Evolutionary conservation across 53 echinoderm and acorn worm species (phyloP).

Genomic region (Astropecten irregularis): DNA sequence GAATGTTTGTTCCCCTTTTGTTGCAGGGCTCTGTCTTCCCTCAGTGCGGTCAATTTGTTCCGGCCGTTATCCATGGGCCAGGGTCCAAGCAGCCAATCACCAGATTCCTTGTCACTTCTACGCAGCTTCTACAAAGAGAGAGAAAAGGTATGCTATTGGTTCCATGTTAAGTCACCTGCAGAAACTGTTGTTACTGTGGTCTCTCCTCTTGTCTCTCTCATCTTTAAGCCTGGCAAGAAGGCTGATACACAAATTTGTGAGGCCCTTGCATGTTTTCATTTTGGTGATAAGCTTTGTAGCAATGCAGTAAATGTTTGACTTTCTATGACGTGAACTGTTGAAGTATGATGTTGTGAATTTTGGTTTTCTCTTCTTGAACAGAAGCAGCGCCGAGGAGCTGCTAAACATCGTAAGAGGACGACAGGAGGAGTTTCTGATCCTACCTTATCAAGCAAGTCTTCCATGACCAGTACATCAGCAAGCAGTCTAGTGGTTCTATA

Average conservation of each 20-base stretch:
- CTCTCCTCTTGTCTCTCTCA: too few species aligned
- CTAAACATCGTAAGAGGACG: slow-evolving; percentile 67
- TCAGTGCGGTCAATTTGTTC: slow-evolving; percentile 58
- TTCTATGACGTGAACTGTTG: too few species aligned
- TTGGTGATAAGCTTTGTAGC: too few species aligned
- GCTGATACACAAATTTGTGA: too few species aligned
- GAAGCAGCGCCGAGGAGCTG: slow-evolving; percentile 77
- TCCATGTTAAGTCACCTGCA: neutral
- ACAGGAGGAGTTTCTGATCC: slow-evolving; percentile 38
- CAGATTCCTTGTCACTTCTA: slow-evolving; percentile 51
- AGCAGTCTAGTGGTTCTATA: slow-evolving; percentile 68
- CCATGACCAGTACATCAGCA: slow-evolving; percentile 29
- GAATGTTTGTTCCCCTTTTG: too few species aligned
- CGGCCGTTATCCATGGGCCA: slow-evolving; percentile 30
- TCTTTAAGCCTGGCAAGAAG: too few species aligned
- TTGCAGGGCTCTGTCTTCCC: slow-evolving; percentile 83
- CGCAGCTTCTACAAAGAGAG: slow-evolving; percentile 86
- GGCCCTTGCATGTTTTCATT: too few species aligned
- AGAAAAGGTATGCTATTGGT: slow-evolving; percentile 68
- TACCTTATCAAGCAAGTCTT: slow-evolving; percentile 18
- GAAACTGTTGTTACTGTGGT: too few species aligned
- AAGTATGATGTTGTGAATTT: too few species aligned
- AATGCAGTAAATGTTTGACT: too few species aligned
- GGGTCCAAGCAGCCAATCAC: slow-evolving; percentile 11
- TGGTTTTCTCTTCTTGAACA: too few species aligned